Conservation (phyloP, 2,797 vertebrate species). For the Thunnus albacares region DNA sequence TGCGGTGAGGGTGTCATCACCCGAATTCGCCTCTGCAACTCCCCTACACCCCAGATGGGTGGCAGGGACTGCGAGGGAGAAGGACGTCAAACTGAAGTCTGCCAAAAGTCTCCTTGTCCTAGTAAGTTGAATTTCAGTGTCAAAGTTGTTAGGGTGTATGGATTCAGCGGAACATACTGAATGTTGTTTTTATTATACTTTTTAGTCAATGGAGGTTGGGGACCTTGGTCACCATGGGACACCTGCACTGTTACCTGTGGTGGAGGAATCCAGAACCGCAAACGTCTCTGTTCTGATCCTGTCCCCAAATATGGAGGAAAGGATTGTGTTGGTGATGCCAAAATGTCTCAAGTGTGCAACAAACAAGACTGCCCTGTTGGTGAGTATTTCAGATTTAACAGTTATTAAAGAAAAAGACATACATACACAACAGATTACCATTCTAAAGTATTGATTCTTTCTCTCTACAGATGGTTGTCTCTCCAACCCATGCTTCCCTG, state of each 20-base stretch:
- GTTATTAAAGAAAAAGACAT: neutral
- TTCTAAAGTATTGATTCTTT: neutral
- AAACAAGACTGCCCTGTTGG: conserved; percentile 95
- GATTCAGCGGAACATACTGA: conserved; percentile 14
- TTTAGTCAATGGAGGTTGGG: conserved; percentile 96
- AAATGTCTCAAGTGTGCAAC: conserved; percentile 91
- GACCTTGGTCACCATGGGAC: conserved; percentile 97
- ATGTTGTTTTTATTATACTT: conserved; percentile 13
- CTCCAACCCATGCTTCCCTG: conserved; percentile 96
- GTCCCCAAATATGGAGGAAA: conserved; percentile 94
- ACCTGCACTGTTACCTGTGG: conserved; percentile 95
- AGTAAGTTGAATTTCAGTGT: conserved; percentile 84
- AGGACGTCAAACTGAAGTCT: conserved; percentile 94
- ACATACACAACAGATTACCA: neutral
- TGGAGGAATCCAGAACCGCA: conserved; percentile 93
- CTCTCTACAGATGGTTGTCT: conserved; percentile 93
- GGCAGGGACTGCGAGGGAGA: conserved; percentile 94
- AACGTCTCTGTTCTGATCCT: conserved; percentile 94
- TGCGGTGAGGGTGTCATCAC: conserved; percentile 95
- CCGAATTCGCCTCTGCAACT: conserved; percentile 98
- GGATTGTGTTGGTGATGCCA: conserved; percentile 91
- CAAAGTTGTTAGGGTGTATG: neutral
- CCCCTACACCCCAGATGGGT: conserved; percentile 97
- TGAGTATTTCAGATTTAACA: conserved; percentile 73
- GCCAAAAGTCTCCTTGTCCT: conserved; percentile 92